These are phyloP conservation scores for Todiramphus chloris DNA, from an alignment of 2,113 vertebrate genomes.

Conservation along the genomic window DNA sequence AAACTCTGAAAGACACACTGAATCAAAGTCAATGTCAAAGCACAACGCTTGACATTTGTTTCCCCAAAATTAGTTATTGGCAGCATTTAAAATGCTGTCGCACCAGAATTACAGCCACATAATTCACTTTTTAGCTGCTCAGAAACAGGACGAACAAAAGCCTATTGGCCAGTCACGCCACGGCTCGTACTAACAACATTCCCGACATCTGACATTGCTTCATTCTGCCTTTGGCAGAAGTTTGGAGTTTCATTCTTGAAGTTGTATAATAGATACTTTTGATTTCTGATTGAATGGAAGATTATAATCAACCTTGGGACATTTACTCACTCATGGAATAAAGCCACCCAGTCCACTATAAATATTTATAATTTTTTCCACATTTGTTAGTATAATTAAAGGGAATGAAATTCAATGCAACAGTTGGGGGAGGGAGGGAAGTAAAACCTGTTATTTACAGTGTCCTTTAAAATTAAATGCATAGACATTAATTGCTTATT, in stretches of 20 bases:
- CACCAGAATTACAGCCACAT: not conserved
- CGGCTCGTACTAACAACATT: not conserved
- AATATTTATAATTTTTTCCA: constrained; percentile 62
- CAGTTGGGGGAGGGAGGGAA: constrained; percentile 60
- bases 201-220: not conserved
- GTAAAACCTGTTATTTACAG: constrained; percentile 60
- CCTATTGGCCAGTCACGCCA: not conserved
- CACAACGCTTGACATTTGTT: constrained; percentile 14
- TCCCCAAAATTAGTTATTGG: constrained; percentile 36
- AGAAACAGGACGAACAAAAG: not conserved
- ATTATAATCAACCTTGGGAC: constrained; percentile 55
- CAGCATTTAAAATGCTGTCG: constrained; percentile 21
- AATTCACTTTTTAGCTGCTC: constrained; percentile 28
- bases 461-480: constrained; percentile 65
- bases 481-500: constrained; percentile 63
- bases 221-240: constrained; percentile 46
- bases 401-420: constrained; percentile 61
- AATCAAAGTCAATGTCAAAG: constrained; percentile 14
- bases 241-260: constrained; percentile 39
- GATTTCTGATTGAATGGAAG: constrained; percentile 53
- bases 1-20: rapidly evolving
- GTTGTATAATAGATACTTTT: constrained; percentile 45
- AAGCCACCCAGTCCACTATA: constrained; percentile 52
- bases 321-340: constrained; percentile 33
- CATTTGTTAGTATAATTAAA: constrained; percentile 68